Evolutionary conservation across 2,113 vertebrate species (phyloP).

Genomic region (Nansenia antarctica): DNA sequence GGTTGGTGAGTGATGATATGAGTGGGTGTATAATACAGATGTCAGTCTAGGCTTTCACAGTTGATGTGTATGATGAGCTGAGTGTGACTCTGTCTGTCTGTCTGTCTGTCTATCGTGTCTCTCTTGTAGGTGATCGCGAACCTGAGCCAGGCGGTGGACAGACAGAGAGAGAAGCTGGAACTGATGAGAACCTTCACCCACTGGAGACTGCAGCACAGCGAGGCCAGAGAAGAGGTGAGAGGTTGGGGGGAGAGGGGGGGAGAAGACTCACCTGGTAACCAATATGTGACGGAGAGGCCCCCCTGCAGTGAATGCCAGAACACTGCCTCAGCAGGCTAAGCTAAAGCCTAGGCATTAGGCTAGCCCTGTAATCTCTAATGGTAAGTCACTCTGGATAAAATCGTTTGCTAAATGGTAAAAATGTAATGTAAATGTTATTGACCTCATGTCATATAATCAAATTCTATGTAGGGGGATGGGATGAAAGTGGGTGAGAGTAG

Average conservation of each 20-base stretch:
- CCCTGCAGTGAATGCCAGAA: too few relatives aligned
- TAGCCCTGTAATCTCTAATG: too few relatives aligned
- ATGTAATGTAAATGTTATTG: too few relatives aligned
- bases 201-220: slow-evolving; percentile 84
- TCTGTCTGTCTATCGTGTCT: neutral
- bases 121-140: slow-evolving; percentile 84
- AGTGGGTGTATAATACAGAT: neutral
- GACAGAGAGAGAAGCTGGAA: slow-evolving; percentile 85
- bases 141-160: slow-evolving; percentile 84
- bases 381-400: too few relatives aligned
- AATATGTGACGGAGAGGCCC: too few relatives aligned
- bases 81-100: neutral
- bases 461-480: too few relatives aligned
- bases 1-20: too few relatives aligned
- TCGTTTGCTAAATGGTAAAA: too few relatives aligned
- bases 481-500: neutral
- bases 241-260: slow-evolving; percentile 4
- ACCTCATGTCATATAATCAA: too few relatives aligned
- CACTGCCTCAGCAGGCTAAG: too few relatives aligned
- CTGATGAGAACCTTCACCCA: slow-evolving; percentile 85
- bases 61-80: neutral
- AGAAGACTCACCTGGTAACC: too few relatives aligned
- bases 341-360: too few relatives aligned
- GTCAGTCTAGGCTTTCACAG: neutral
- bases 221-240: slow-evolving; percentile 85